Evolutionary conservation across 1,140 invertebrate genomes (phyloP), one percentile per base, ranked within the genome.

Genomic region (Steinernema khuongi): DNA sequence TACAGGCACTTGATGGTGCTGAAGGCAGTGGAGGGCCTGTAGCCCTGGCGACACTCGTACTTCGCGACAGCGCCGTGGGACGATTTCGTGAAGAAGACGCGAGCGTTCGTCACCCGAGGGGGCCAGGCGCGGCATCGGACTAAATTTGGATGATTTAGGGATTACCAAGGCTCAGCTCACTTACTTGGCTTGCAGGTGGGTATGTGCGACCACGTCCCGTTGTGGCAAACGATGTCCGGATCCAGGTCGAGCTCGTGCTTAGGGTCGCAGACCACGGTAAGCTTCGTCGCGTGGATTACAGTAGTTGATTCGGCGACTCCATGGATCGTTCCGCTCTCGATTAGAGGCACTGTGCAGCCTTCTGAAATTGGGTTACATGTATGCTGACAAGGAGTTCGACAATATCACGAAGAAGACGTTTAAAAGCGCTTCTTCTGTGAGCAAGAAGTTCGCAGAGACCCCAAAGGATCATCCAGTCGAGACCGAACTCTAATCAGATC

Each of bases 21-120:
- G 83, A 81, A 74, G 7, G 77, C 60, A 1, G 93, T 94, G 29
- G 90, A 87, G 17, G 97, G 83, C 66, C 90, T 89, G 82, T 90
- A 97, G 0, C 95, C 95, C 81, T 97, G 94, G 83, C 92, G 92
- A 84, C 94, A 97, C 78, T 91, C 90, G 86, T 94, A 97, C 7
- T 91, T 88, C 0, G 94, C 94, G 81, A 91, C 91, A 90, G 94
- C 93, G 0, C 93, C 93, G 82, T 98, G 95, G 75, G 94, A 93
- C 1, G 93, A 94, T 84, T 96, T 95, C 0, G 94, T 94, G 0
- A 94, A 95, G 68, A 97, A 91, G 0, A 96, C 93, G 90, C 96
- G 93, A 0, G 94, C 94, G 80, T 96, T 91, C 41, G 91, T 90
- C 0, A 95, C 93, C 4, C 90, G 87, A 76, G 90, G 91, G 0